Evolutionary conservation across 1,140 invertebrate species (phyloP).

Genomic region (Apis mellifera): Amel_HAv3.1 CM009936.2:8931501-8932000

Average conservation of each 20-base stretch:
- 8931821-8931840: conserved; percentile 33
- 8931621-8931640: too few relatives aligned
- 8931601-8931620: too few relatives aligned
- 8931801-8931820: conserved; percentile 59
- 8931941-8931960: too few relatives aligned
- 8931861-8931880: background rate
- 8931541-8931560: too few relatives aligned
- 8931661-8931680: background rate
- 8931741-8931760: conserved; percentile 71
- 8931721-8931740: conserved; percentile 50
- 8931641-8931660: background rate
- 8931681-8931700: background rate
- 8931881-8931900: background rate
- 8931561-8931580: too few relatives aligned
- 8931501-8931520: too few relatives aligned
- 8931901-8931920: too few relatives aligned
- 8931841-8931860: background rate
- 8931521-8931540: too few relatives aligned
- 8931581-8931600: too few relatives aligned
- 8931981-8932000: too few relatives aligned
- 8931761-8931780: conserved; percentile 54
- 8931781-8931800: conserved; percentile 73
- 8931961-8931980: background rate
- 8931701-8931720: conserved; percentile 58
- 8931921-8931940: too few relatives aligned